Evolutionary conservation across 2,888 invertebrate species (phyloP).

Genomic region (Chaetoderma sp.): DNA sequence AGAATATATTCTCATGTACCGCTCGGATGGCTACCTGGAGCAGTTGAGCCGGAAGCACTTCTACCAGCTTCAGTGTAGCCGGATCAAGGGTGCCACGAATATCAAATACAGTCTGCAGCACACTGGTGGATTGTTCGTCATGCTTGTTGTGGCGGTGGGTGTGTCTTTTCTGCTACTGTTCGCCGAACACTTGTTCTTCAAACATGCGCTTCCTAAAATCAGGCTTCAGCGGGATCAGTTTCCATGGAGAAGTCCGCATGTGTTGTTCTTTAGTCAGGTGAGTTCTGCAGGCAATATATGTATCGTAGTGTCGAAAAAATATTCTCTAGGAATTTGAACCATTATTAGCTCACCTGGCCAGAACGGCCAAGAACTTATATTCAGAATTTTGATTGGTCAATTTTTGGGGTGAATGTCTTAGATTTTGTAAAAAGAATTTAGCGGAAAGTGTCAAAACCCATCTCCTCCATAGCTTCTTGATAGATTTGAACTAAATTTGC

Average conservation of each 20-base stretch:
- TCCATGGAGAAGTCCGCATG: constrained; percentile 89
- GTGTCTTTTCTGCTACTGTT: constrained; percentile 77
- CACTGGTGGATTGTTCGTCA: constrained; percentile 56
- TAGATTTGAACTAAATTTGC: no score
- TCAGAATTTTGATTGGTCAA: no score
- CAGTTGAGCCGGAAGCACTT: constrained; percentile 54
- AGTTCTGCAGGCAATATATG: no score
- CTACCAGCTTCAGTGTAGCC: constrained; percentile 73
- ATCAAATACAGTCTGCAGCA: constrained; percentile 50
- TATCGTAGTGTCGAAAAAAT: no score
- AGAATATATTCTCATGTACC: constrained; percentile 81
- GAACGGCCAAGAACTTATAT: no score
- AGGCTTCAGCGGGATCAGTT: constrained; percentile 87
- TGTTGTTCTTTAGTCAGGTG: constrained; percentile 95
- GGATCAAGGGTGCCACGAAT: constrained; percentile 63
- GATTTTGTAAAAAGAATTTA: no score
- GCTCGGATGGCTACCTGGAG: constrained; percentile 58
- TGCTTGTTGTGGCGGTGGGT: constrained; percentile 57
- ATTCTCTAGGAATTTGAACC: no score
- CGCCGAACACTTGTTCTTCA: constrained; percentile 89
- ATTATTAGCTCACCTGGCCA: no score
- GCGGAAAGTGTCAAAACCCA: no score
- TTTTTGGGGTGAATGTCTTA: no score
- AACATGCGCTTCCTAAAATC: constrained; percentile 86
- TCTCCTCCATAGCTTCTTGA: no score